A percentile compares a stretch with the other conserved stretches of the same genome.
phyloP scores from a whole-genome alignment of 1,140 invertebrate genomes.

The Platyura marginata region DNA sequence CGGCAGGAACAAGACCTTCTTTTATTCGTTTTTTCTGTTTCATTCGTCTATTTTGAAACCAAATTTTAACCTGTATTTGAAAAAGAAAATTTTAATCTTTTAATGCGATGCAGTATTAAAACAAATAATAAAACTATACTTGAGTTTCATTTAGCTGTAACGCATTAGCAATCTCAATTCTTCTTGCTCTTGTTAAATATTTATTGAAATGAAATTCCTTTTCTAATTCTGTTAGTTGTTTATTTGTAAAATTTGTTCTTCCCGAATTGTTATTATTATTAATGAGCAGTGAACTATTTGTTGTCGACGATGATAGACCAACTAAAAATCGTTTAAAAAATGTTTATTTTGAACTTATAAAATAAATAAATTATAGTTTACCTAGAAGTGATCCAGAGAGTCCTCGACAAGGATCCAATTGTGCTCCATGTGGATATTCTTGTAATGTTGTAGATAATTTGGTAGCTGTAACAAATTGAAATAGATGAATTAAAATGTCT shows the following conservation, averaged over 20 bases:
- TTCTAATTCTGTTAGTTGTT: constrained; percentile 95
- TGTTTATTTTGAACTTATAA: background rate
- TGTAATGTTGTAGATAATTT: constrained; percentile 37
- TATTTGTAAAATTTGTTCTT: constrained; percentile 96
- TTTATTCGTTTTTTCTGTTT: constrained; percentile 89
- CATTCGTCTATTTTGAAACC: constrained; percentile 87
- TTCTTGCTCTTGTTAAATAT: constrained; percentile 85
- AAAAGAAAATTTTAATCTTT: background rate
- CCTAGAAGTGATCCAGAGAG: background rate
- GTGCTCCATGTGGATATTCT: constrained; percentile 7
- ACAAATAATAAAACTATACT: constrained; percentile 18
- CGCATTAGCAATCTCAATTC: constrained; percentile 94
- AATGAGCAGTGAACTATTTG: constrained; percentile 27
- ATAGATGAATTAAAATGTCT: too few species aligned
- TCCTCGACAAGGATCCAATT: constrained; percentile 1
- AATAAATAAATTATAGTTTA: background rate
- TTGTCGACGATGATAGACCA: constrained; percentile 20
- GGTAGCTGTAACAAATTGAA: constrained; percentile 45
- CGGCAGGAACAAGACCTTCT: constrained; percentile 59
- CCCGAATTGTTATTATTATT: constrained; percentile 60
- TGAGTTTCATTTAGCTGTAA: constrained; percentile 95
- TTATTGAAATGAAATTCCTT: constrained; percentile 99
- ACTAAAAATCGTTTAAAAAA: constrained; percentile 13
- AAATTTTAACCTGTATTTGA: constrained; percentile 56
- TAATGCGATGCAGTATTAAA: background rate